phyloP scores from a whole-genome alignment of 2,888 invertebrate genomes.

The Cremastobaeus sp. region DNA sequence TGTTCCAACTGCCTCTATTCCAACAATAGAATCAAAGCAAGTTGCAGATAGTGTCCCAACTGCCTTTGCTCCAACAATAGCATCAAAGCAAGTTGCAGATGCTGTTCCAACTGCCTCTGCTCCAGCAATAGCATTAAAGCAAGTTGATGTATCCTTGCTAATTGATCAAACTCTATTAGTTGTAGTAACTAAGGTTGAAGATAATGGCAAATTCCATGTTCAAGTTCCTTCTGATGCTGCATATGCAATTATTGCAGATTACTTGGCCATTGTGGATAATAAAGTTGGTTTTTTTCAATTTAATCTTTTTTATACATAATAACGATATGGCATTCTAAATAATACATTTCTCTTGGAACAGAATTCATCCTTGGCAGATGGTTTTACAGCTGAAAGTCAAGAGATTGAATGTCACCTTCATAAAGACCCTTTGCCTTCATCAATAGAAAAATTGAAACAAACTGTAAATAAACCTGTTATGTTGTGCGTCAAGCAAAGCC shows the following conservation, averaged over 20 bases:
- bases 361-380: too few species aligned
- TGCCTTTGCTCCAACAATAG: background rate
- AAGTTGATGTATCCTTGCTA: slow-evolving; percentile 77
- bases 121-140: background rate
- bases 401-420: too few species aligned
- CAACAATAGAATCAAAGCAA: too few species aligned
- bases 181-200: slow-evolving; percentile 77
- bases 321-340: too few species aligned
- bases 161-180: slow-evolving; percentile 78
- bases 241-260: slow-evolving; percentile 68
- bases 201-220: slow-evolving; percentile 77
- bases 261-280: slow-evolving; percentile 68
- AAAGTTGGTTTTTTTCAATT: slow-evolving; percentile 64
- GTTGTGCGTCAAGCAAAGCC: too few species aligned
- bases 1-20: too few species aligned
- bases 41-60: background rate
- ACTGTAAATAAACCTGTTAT: too few species aligned
- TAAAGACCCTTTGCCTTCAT: too few species aligned
- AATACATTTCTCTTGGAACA: too few species aligned
- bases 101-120: background rate
- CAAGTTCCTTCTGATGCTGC: slow-evolving; percentile 76
- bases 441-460: too few species aligned
- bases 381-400: too few species aligned
- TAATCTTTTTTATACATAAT: too few species aligned
- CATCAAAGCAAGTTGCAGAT: slow-evolving; percentile 27